Conservation (phyloP, 2,797 vertebrate species). For the Eidolon dupreanum region DNA sequence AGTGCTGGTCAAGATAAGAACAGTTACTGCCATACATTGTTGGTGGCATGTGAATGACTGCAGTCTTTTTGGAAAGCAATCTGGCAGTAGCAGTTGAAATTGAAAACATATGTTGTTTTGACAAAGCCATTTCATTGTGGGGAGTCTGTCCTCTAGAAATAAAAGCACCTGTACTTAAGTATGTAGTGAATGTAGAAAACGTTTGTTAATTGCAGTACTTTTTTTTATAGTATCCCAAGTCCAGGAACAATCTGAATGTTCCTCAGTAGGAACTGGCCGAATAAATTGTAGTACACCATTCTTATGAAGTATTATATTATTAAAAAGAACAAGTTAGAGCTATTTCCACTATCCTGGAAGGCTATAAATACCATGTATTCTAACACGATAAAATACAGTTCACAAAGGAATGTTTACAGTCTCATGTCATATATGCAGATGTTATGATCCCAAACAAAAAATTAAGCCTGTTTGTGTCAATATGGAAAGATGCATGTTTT, state of each 20-base stretch:
- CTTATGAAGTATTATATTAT: background rate
- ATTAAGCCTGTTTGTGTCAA: background rate
- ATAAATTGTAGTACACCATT: background rate
- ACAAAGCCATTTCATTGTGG: background rate
- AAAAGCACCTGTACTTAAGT: background rate
- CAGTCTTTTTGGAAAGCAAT: background rate
- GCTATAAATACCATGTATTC: background rate
- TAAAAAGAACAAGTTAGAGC: background rate
- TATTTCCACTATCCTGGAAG: background rate
- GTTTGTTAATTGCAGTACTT: background rate
- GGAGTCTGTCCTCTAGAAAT: background rate
- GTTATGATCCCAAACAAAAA: background rate
- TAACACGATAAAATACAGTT: background rate
- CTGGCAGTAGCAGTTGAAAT: background rate
- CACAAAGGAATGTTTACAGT: background rate
- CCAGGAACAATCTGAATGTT: background rate
- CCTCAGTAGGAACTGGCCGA: background rate
- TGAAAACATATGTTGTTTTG: background rate
- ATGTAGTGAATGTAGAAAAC: background rate
- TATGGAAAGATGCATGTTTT: background rate
- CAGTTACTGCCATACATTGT: background rate
- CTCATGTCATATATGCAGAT: background rate
- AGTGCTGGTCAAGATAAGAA: background rate
- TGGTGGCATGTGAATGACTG: background rate
- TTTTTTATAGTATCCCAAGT: background rate